Evolutionary conservation across 1,140 invertebrate species (phyloP), one percentile per base, ranked within the genome.

Genomic region (Brachystomella parvula): DNA sequence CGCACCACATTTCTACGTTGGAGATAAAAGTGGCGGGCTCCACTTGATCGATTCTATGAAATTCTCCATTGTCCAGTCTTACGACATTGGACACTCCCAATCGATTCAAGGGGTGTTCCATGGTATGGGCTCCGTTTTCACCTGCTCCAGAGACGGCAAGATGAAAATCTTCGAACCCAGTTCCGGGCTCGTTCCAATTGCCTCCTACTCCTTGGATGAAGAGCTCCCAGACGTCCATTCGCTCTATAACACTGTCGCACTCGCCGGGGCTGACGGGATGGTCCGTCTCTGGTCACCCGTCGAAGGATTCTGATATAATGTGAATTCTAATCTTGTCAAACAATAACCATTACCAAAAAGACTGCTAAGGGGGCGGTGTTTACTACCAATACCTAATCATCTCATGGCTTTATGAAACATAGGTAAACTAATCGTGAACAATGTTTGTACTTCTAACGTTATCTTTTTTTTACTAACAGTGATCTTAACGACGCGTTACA

Each of bases 181-280:
- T 17, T 56, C 28, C 17, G 65, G 63, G 3, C 59, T 72, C 3
- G 24, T 60, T 0, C 49, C 62, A 56, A 28, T 72, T 12, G 33
- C 30, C 32, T 44, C 21, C 19, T 33, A 63, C 15, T 21, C 60
- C 29, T 56, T 73, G 17, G 47, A 69, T 24, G 63, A 61, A n/a
- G 68, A 70, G 31, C 59, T 73, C 9, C 68, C 68, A 12, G 63
- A 57, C 56, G 71, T 72, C 2, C 68, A 72, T 56, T 64, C 65
- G 0, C 31, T 65, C 2, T 56, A 72, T 47, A 72, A 72, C 56
- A 65, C 49, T 3, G 53, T 68, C 35, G 71, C 67, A 21, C 47
- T 69, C 15, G 71, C 67, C 15, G 67, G 60, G 1, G 65, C 49
- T 19, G 65, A 72, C 26, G 63, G 56, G 30, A 44, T 65, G 17